A percentile compares a stretch with the other conserved stretches of the same genome.
Conservation (phyloP, 2,113 vertebrate genomes). For the Mystacornis crossleyi region DNA sequence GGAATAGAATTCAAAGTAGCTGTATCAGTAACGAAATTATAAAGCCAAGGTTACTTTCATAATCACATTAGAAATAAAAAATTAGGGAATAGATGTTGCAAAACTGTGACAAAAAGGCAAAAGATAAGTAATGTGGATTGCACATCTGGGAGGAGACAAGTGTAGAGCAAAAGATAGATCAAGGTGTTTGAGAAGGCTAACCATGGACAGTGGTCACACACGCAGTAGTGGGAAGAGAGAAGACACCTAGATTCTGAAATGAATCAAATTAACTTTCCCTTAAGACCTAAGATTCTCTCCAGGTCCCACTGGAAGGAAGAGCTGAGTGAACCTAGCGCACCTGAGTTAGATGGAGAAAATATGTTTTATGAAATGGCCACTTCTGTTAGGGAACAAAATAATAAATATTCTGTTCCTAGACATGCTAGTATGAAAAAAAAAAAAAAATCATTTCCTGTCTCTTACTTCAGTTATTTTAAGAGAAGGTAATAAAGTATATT, state of each 20-base stretch:
- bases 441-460: neutral
- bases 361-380: neutral
- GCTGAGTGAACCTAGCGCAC: fast-evolving
- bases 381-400: neutral
- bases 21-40: neutral
- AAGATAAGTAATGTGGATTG: neutral
- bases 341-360: neutral
- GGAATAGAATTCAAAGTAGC: neutral
- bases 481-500: neutral
- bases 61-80: neutral
- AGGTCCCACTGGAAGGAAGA: neutral
- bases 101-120: neutral
- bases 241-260: neutral
- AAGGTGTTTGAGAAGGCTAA: neutral
- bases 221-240: neutral
- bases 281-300: neutral
- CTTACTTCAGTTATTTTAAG: neutral
- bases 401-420: neutral
- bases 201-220: neutral
- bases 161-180: neutral
- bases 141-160: neutral
- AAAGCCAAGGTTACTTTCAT: neutral
- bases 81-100: neutral
- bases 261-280: neutral
- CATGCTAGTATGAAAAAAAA: neutral